These are phyloP conservation scores for Salvator merianae DNA, from an alignment of 2,113 vertebrate species.

Conservation along the genomic window DNA sequence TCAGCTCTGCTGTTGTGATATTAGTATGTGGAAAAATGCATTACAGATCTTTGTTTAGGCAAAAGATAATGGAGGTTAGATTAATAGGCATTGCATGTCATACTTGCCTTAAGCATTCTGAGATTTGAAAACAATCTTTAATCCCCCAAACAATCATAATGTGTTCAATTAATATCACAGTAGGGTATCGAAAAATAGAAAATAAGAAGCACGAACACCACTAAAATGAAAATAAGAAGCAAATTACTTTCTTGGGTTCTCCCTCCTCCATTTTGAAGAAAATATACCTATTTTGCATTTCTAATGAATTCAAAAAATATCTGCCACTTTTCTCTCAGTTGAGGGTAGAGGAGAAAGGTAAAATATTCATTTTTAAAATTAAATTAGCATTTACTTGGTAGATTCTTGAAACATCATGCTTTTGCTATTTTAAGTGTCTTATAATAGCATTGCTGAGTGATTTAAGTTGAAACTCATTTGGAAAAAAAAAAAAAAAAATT, in stretches of 20 bases:
- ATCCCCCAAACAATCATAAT: neutral
- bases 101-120: constrained; percentile 32
- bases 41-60: constrained; percentile 38
- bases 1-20: constrained; percentile 42
- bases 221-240: neutral
- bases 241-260: neutral
- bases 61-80: constrained; percentile 25
- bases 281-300: neutral
- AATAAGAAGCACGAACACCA: neutral
- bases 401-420: too few species aligned
- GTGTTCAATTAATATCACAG: neutral
- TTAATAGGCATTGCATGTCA: constrained; percentile 24
- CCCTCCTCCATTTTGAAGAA: neutral
- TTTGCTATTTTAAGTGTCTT: too few species aligned
- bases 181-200: neutral
- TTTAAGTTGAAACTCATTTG: too few species aligned
- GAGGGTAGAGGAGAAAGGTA: too few species aligned
- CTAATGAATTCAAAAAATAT: neutral
- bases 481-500: too few species aligned
- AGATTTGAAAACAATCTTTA: neutral
- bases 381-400: too few species aligned
- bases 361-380: too few species aligned
- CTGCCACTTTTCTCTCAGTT: neutral
- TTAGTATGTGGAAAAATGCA: constrained; percentile 43
- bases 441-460: too few species aligned